A percentile compares a stretch with the other conserved stretches of the same genome.
Conservation (phyloP, 1,140 invertebrate genomes). For the Leptinotarsa lineolata region DNA sequence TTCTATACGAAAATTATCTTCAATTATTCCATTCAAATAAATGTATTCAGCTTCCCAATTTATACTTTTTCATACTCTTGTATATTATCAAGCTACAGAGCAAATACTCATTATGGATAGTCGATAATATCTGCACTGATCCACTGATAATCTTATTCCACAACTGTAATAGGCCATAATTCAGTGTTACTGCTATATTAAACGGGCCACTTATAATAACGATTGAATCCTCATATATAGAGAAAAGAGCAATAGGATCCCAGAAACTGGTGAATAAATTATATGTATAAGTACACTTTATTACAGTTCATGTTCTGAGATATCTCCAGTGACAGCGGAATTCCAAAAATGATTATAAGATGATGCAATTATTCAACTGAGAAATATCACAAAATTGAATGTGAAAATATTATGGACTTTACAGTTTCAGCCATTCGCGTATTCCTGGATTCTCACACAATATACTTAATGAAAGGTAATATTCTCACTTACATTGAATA, state of each 20-base stretch:
- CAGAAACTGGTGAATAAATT: neutral
- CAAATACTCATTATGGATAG: neutral
- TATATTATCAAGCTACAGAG: neutral
- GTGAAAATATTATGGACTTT: too few species aligned
- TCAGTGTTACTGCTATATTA: slow-evolving; percentile 3
- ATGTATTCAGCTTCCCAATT: too few species aligned
- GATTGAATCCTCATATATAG: neutral
- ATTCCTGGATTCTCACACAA: too few species aligned
- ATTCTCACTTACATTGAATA: too few species aligned
- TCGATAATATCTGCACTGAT: neutral
- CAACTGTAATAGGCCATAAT: neutral
- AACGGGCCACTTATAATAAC: neutral
- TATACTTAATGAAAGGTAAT: too few species aligned
- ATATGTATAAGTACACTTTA: neutral
- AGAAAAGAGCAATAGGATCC: neutral
- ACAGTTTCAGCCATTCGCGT: too few species aligned
- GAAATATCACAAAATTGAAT: too few species aligned
- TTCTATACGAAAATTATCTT: too few species aligned
- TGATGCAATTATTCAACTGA: too few species aligned
- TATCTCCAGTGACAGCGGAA: neutral
- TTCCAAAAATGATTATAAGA: too few species aligned
- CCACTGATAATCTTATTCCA: neutral
- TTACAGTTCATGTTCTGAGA: neutral
- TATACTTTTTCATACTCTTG: neutral
- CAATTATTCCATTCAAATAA: too few species aligned